phyloP scores from a whole-genome alignment of 2,888 invertebrate genomes.

The Acleris cristana region DNA sequence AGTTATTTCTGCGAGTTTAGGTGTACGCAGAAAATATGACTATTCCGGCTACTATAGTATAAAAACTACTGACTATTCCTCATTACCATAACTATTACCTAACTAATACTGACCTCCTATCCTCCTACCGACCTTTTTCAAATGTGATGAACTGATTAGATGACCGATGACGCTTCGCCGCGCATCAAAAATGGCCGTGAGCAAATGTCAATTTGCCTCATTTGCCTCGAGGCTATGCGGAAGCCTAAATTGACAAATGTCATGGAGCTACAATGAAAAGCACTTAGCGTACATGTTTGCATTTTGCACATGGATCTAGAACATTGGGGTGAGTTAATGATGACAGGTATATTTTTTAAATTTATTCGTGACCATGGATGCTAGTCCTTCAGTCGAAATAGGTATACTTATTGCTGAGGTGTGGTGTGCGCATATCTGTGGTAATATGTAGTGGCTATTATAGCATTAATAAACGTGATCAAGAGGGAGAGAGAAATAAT shows the following conservation, averaged over 20 bases:
- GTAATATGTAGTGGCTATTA: too few species aligned
- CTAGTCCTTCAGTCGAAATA: too few species aligned
- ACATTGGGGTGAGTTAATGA: neutral
- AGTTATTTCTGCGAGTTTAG: too few species aligned
- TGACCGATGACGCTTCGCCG: neutral
- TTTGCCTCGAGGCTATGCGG: conserved; percentile 25
- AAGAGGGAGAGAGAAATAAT: too few species aligned
- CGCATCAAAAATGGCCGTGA: conserved; percentile 15
- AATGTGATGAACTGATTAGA: conserved; percentile 12
- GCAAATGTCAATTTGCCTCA: conserved; percentile 28
- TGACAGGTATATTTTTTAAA: neutral
- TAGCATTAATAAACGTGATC: too few species aligned
- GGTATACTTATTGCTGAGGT: too few species aligned
- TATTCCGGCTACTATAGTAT: too few species aligned
- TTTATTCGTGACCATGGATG: too few species aligned
- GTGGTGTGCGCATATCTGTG: too few species aligned
- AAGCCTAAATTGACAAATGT: conserved; percentile 31
- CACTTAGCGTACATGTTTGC: conserved; percentile 7
- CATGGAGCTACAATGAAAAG: conserved; percentile 27
- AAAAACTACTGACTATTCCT: too few species aligned
- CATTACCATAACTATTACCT: too few species aligned
- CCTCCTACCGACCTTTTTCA: conserved; percentile 25
- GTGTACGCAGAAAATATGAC: too few species aligned
- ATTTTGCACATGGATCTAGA: neutral
- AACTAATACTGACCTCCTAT: neutral